Conservation (phyloP, 2,888 invertebrate species). For the Enchytraeus crypticus region DNA sequence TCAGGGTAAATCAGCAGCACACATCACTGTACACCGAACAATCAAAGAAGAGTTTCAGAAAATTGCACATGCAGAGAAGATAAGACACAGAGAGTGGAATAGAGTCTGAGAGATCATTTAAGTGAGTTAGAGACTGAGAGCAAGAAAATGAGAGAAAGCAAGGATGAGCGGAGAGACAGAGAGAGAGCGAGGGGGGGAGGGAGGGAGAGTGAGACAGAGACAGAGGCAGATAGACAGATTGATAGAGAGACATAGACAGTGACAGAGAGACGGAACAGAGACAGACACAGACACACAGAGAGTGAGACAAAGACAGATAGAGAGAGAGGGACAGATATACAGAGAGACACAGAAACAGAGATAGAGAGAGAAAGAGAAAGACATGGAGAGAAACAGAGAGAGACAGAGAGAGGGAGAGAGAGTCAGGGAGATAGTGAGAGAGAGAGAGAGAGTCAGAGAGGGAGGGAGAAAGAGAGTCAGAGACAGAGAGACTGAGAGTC, state of each 20-base stretch:
- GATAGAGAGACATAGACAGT: neutral
- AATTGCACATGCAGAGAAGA: too few species aligned
- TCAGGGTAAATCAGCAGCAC: too few species aligned
- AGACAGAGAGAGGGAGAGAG: neutral
- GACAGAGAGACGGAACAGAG: neutral
- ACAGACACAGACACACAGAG: neutral
- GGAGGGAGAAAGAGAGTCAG: too few species aligned
- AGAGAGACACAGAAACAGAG: neutral
- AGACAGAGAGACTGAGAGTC: too few species aligned
- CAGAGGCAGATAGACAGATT: neutral
- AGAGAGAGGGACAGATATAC: neutral
- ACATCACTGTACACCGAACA: too few species aligned
- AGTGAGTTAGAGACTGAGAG: neutral
- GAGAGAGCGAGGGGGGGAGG: neutral
- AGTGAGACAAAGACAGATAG: neutral
- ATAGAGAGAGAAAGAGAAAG: neutral
- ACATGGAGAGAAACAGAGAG: neutral
- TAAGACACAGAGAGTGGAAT: neutral
- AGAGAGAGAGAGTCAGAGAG: too few species aligned
- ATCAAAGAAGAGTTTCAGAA: too few species aligned
- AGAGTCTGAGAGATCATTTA: neutral
- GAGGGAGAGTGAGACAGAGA: neutral
- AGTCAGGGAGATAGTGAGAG: too few species aligned
- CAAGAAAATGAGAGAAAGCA: neutral
- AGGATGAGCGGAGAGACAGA: neutral